Evolutionary conservation across 2,113 vertebrate genomes (phyloP).

Genomic region (Peromyscus californicus): DNA sequence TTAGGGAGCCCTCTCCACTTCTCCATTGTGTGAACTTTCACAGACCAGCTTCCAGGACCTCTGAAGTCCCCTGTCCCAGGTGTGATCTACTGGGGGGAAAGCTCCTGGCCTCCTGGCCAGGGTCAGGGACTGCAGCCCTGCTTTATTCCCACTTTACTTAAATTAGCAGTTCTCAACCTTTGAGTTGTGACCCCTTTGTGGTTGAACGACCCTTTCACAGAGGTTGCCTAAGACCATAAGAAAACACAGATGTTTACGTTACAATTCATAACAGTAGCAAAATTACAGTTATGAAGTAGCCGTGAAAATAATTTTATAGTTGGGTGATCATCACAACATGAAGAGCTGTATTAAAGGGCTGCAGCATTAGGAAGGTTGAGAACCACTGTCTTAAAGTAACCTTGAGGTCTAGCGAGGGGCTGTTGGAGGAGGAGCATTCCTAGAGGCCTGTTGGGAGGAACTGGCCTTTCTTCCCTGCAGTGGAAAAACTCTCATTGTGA

Average conservation of each 20-base stretch:
- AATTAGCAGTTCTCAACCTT: neutral
- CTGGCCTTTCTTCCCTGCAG: neutral
- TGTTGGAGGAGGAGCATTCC: neutral
- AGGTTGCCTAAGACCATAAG: neutral
- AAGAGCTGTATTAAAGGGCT: neutral
- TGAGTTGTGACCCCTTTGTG: neutral
- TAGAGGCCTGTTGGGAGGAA: neutral
- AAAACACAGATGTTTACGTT: neutral
- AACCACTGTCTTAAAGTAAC: neutral
- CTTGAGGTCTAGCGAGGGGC: neutral
- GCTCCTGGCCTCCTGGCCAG: neutral
- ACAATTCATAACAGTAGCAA: neutral
- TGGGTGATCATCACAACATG: neutral
- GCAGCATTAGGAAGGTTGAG: neutral
- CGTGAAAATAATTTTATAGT: neutral
- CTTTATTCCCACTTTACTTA: neutral
- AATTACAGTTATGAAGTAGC: neutral
- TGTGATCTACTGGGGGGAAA: neutral
- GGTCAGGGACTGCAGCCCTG: neutral
- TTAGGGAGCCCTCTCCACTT: neutral
- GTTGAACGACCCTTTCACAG: neutral
- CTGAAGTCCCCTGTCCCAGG: neutral
- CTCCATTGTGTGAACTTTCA: neutral
- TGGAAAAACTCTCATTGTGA: neutral
- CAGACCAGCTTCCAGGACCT: neutral